Evolutionary conservation across 1,140 invertebrate genomes (phyloP), one percentile per base, ranked within the genome.

Genomic region (Ganaspis sp.): DNA sequence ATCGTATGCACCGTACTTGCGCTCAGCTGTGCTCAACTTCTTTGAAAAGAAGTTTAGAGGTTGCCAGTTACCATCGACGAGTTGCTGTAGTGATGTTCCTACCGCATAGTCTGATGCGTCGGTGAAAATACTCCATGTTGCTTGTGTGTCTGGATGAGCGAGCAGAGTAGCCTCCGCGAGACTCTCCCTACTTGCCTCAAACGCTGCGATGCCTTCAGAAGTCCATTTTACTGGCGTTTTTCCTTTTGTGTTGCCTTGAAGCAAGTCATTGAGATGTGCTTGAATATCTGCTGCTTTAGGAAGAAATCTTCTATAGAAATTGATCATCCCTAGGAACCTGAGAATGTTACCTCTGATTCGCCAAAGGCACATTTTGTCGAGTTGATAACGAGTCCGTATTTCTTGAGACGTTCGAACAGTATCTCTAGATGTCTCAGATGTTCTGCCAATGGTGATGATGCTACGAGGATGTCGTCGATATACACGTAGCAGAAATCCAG

Each of bases 281-380:
- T 86, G 88, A 0, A 78, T 15, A 21, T 77, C 64, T 1, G 87
- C 86, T 1, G 85, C 83, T 1, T 81, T 54, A 9, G 81, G 84
- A 15, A 34, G 29, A 6, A 90, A 29, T 15, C 64, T 1, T 1
- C 70, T 19, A 26, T 74, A 80, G 79, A 87, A 91, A 74, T 89
- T 87, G 4, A 88, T 0, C 78, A 88, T 84, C 1, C 87, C 90
- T 4, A 91, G 58, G 73, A 88, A 90, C 53, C 86, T 1, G 90
- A 76, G 75, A 89, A 89, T 11, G 72, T 75, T 0, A 88, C 73
- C 45, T 81, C 73, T 6, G 29, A 9, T 37, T 72, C 19, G 0
- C 77, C 86, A 40, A 87, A 85, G 0, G 58, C 73, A 69, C 85
- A 89, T 69, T 89, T 89, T 0, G 70, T 12, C 9, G 74, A 42